Conservation (phyloP, 2,888 invertebrate species). For the Synanthedon formicaeformis region DNA sequence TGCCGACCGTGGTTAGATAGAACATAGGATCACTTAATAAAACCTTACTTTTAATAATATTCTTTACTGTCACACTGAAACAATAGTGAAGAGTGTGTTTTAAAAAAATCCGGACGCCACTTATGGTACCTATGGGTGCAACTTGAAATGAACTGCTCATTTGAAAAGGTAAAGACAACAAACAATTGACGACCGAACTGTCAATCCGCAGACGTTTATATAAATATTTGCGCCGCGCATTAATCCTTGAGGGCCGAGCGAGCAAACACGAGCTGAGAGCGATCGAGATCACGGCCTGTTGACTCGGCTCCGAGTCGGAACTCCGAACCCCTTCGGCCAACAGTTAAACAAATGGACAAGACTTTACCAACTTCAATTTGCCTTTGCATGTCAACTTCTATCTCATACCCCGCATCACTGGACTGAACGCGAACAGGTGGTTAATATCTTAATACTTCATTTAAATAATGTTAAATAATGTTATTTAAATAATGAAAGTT, state of each 20-base stretch:
- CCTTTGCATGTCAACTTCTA: too few relatives aligned
- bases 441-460: too few relatives aligned
- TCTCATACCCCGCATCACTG: too few relatives aligned
- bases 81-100: slow-evolving; percentile 10
- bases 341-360: slow-evolving; percentile 3
- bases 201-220: slow-evolving; percentile 68
- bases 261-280: slow-evolving; percentile 44
- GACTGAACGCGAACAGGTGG: too few relatives aligned
- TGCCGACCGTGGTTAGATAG: too few relatives aligned
- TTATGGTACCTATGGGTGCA: slow-evolving; percentile 56
- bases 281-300: slow-evolving; percentile 61
- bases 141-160: slow-evolving; percentile 65
- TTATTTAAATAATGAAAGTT: too few relatives aligned
- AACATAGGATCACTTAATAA: too few relatives aligned
- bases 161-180: slow-evolving; percentile 68
- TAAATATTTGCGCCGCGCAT: slow-evolving; percentile 69
- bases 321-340: slow-evolving; percentile 12
- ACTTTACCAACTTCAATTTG: neutral
- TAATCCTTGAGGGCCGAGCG: slow-evolving; percentile 58
- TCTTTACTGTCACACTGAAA: slow-evolving; percentile 11
- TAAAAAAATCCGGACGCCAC: slow-evolving; percentile 47
- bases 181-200: slow-evolving; percentile 69
- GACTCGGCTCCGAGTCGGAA: slow-evolving; percentile 38
- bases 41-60: too few relatives aligned
- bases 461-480: too few relatives aligned